Conservation (phyloP, 2,888 invertebrate species). For the Phragmatobia fuliginosa region DNA sequence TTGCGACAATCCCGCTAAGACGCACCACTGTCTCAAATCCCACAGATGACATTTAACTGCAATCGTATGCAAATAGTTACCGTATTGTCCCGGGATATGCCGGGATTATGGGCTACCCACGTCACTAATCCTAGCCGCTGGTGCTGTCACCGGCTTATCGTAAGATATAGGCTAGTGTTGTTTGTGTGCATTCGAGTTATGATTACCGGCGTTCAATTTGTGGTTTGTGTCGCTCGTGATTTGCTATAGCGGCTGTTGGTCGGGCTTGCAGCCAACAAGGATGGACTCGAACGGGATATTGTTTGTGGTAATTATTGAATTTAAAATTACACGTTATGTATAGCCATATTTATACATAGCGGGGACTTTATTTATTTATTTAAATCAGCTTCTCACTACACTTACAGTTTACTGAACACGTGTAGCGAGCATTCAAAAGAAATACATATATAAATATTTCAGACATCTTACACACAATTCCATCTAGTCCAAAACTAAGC, state of each 20-base stretch:
- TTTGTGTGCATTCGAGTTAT: conserved; percentile 57
- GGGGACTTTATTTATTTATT: too few species aligned
- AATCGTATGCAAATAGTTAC: conserved; percentile 77
- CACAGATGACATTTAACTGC: conserved; percentile 80
- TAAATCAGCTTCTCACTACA: too few species aligned
- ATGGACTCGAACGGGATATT: conserved; percentile 13
- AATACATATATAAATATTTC: too few species aligned
- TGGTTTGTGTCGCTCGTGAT: conserved; percentile 48
- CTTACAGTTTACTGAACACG: too few species aligned
- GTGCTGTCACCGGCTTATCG: conserved; percentile 71
- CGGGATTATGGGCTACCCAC: conserved; percentile 66
- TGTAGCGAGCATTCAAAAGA: too few species aligned
- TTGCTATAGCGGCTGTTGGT: conserved; percentile 40
- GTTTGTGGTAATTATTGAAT: conserved; percentile 12
- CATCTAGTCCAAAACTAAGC: too few species aligned
- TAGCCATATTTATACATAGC: too few species aligned
- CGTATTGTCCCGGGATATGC: conserved; percentile 68
- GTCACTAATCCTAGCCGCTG: conserved; percentile 74
- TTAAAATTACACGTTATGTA: neutral
- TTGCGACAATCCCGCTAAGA: conserved; percentile 58
- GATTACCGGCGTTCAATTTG: conserved; percentile 51
- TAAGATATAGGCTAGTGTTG: conserved; percentile 69
- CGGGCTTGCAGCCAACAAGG: conserved; percentile 37
- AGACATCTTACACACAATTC: too few species aligned
- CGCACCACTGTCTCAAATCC: conserved; percentile 71